These are phyloP conservation scores for Elaphurus davidianus DNA, from an alignment of 2,113 vertebrate genomes.

Conservation along the genomic window DNA sequence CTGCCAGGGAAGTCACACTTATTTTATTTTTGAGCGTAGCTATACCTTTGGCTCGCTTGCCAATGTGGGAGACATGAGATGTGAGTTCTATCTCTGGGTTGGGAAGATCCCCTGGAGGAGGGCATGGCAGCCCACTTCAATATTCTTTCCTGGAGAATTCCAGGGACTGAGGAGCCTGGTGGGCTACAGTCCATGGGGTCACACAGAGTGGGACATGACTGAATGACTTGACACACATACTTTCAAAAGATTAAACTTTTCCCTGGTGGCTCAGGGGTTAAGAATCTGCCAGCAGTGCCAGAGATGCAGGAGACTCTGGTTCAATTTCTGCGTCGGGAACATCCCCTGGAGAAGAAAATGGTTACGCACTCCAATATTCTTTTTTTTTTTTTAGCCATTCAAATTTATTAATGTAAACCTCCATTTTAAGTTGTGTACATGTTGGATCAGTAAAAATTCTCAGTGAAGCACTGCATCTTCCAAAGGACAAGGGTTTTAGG, in stretches of 20 bases:
- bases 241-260: not conserved
- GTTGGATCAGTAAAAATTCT: not conserved
- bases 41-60: not conserved
- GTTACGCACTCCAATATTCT: not conserved
- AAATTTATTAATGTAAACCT: not conserved
- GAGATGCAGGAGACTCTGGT: not conserved
- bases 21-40: not conserved
- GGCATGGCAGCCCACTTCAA: not conserved
- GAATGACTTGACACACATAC: not conserved
- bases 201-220: not conserved
- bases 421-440: not conserved
- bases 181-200: not conserved
- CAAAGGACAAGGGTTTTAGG: not conserved
- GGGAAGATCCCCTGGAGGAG: not conserved
- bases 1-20: not conserved
- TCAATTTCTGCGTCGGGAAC: fast-evolving
- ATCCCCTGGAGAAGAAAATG: not conserved
- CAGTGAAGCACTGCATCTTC: not conserved
- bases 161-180: not conserved
- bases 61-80: not conserved
- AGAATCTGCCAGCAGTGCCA: not conserved
- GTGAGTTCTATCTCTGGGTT: not conserved
- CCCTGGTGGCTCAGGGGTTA: not conserved
- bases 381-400: not conserved
- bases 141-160: not conserved